These are phyloP conservation scores for Eleutherodactylus coqui DNA, from an alignment of 2,797 vertebrate genomes.

Conservation along the genomic window DNA sequence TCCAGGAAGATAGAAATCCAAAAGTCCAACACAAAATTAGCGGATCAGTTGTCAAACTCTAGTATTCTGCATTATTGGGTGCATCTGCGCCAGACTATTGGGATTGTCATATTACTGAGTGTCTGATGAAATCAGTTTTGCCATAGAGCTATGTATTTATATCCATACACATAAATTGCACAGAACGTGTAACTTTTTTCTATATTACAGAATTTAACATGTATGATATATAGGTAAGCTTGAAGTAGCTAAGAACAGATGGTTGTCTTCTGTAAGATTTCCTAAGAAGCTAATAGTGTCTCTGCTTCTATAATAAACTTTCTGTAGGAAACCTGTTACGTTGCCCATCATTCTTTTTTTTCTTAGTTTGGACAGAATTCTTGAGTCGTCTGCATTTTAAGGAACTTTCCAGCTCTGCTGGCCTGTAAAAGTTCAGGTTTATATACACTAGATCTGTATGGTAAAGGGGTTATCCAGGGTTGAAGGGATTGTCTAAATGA, in stretches of 20 bases:
- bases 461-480: too few relatives aligned
- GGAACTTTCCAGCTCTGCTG: not conserved
- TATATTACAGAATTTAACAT: constrained; percentile 25
- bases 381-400: not conserved
- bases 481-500: too few relatives aligned
- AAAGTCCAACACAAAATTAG: not conserved
- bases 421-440: too few relatives aligned
- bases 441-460: not conserved
- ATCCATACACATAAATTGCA: not conserved
- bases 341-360: not conserved
- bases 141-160: not conserved
- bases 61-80: not conserved
- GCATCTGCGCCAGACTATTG: not conserved
- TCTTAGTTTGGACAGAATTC: not conserved
- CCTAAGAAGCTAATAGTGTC: not conserved
- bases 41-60: not conserved
- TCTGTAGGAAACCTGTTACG: constrained; percentile 11
- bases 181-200: not conserved
- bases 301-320: constrained; percentile 22
- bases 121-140: not conserved
- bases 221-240: not conserved
- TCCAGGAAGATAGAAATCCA: not conserved
- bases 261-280: constrained; percentile 17
- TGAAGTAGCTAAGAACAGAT: not conserved
- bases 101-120: not conserved